Evolutionary conservation across 2,888 invertebrate species (phyloP), one percentile per base, ranked within the genome.

Genomic region (Tanytarsus gracilentus): DNA sequence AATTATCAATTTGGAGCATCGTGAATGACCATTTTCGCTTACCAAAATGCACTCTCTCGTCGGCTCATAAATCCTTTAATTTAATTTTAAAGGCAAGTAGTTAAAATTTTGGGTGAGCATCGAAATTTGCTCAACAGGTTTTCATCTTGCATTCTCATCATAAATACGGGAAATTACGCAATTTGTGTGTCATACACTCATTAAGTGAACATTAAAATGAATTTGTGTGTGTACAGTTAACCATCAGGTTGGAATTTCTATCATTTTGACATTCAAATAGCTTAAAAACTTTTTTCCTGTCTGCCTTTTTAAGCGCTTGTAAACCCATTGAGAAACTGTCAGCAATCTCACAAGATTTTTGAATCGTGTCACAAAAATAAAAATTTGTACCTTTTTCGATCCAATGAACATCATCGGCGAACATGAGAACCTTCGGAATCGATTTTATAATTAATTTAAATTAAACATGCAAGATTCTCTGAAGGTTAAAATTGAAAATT

Each of bases 1-100:
- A 55, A 55, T 55, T 55, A 55, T 55, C 55, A 55, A 55, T 55
- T 55, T 55, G 55, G 55, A 55, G 39, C 55, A 55, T 55, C 55
- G 55, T 18, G 25, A 33, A 26, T 49, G 27, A 26, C 27, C 49
- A 49, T 49, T 49, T 49, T 49, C 11, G 49, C 27, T 16, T 16
- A 26, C 9, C 6, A 30, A 30, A 30, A 30, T 30, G 11, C n/a
- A n/a, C n/a, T n/a, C 23, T 44, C n/a, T 18, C 21, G 18, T 44
- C 2, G 7, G 2, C 3, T 1, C 9, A 4, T 16, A 7, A 7
- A n/a, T 44, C 23, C 21, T 44, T 23, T 44, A 40, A 16, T 18
- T 44, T 44, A 8, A 5, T 11, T 3, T n/a, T 11, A 33, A 33
- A 33, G 11, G n/a, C 33, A 33, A 33, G 6, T 33, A 33, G n/a